Evolutionary conservation across 2,797 vertebrate genomes (phyloP).

Genomic region (Gallirallus australis): DNA sequence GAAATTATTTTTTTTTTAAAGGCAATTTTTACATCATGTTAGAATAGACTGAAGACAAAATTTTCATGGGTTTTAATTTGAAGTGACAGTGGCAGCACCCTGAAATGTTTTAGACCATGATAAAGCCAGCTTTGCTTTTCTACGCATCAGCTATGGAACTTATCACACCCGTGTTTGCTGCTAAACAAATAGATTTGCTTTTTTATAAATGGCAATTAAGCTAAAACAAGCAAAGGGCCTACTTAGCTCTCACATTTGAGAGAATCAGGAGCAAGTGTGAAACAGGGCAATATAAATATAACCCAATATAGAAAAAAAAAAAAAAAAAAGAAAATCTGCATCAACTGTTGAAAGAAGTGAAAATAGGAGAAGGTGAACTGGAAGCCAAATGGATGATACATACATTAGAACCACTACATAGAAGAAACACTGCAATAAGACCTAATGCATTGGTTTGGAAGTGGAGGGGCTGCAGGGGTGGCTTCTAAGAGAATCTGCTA

Average conservation of each 20-base stretch:
- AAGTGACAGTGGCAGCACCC: not conserved
- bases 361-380: not conserved
- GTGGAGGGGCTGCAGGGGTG: no score
- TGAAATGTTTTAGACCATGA: not conserved
- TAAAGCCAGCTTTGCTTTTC: not conserved
- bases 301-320: not conserved
- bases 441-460: not conserved
- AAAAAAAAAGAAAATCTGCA: not conserved
- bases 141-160: not conserved
- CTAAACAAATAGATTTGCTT: not conserved
- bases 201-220: not conserved
- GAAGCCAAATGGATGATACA: not conserved
- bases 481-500: no score
- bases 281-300: not conserved
- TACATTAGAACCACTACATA: not conserved
- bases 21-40: not conserved
- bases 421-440: not conserved
- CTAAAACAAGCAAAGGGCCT: not conserved
- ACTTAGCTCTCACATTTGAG: not conserved
- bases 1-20: not conserved
- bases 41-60: not conserved
- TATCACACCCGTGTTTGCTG: not conserved
- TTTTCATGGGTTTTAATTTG: not conserved
- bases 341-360: not conserved
- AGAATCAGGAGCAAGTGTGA: slow-evolving; percentile 3